Evolutionary conservation across 2,113 vertebrate genomes (phyloP), one percentile per base, ranked within the genome.

Genomic region (Xiphophorus maculatus): DNA sequence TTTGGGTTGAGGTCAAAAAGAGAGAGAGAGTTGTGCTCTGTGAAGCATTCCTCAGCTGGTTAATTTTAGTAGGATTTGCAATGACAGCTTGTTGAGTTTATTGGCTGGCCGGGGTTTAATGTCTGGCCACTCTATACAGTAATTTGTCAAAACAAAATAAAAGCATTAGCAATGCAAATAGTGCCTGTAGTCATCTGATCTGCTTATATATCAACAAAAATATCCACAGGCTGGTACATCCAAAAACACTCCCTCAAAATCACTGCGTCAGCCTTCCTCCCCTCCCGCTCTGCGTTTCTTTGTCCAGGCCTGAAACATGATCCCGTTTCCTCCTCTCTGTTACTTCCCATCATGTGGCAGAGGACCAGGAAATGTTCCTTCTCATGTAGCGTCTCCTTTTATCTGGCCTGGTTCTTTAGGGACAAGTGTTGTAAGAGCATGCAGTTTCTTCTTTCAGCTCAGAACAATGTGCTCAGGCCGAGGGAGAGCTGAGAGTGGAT

Each of bases 271-370:
- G 85, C 82, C 72, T 28, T 73, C 77, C 84, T 54, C 71, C 71
- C 66, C 76, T 69, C 69, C 77, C 2, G 35, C 35, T 37, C 35
- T 0, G 35, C 35, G 35, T 74, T 67, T 71, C 70, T 85, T 89
- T 88, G 81, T 88, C 76, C 74, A 6, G 35, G 76, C 44, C 69
- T 83, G 87, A 87, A 91, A 91, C 72, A 5, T 65, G 84, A 91
- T 90, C 76, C 79, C 3, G 77, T 79, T 81, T 87, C 81, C 68
- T 84, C 32, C 78, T 63, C 35, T 68, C 63, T 30, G 8, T 84
- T 86, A 69, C 70, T 64, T 81, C 58, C 48, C 64, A 69, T 35
- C 58, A 1, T 85, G 72, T 69, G 81, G 60, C 69, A 69, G 75
- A 82, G 73, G 70, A 83, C 73, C 61, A 80, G 84, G 75, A 73